A percentile compares a stretch with the other conserved stretches of the same genome.
phyloP scores from a whole-genome alignment of 2,797 vertebrate genomes.

The Pangasius krempfi region DNA sequence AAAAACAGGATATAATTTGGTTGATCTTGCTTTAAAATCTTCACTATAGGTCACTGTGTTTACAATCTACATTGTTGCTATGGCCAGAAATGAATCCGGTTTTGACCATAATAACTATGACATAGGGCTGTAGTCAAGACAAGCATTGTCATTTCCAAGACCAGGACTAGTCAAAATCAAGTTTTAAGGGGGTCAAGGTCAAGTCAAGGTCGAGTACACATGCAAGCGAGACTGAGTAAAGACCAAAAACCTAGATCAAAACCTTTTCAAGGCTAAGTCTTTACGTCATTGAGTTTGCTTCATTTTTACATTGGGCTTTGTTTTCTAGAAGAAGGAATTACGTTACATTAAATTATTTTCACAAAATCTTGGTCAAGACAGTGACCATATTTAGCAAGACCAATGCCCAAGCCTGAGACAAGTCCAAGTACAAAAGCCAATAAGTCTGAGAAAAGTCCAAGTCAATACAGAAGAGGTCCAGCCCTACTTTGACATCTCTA shows the following conservation, averaged over 20 bases:
- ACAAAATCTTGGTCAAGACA: background rate
- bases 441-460: background rate
- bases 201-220: background rate
- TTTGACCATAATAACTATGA: background rate
- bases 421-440: background rate
- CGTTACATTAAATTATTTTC: background rate
- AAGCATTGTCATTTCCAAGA: background rate
- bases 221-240: background rate
- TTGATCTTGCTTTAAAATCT: background rate
- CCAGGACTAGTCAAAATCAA: background rate
- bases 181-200: background rate
- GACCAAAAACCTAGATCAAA: background rate
- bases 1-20: background rate
- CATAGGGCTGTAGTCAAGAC: background rate
- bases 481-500: background rate
- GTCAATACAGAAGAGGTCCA: background rate
- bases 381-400: background rate
- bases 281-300: background rate
- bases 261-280: background rate
- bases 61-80: background rate
- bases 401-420: background rate
- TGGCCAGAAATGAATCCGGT: background rate
- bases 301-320: background rate
- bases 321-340: background rate
- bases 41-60: background rate